Conservation (phyloP, 1,140 invertebrate species). For the Vanessa atalanta region DNA sequence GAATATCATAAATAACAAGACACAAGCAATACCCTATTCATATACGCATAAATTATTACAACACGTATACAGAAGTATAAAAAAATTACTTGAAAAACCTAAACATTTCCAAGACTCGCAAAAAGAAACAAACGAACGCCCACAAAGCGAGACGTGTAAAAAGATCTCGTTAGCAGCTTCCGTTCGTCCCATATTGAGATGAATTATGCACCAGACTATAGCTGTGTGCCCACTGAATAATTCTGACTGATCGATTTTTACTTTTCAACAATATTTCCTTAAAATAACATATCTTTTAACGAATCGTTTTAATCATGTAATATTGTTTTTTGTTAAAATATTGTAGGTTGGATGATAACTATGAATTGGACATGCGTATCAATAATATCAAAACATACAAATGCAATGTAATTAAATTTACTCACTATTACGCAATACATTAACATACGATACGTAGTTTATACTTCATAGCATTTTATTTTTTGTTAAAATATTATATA, state of each 20-base stretch:
- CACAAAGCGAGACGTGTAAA: constrained; percentile 45
- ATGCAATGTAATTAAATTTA: too few species aligned
- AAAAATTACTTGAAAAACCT: constrained; percentile 20
- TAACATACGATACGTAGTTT: too few species aligned
- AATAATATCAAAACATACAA: too few species aligned
- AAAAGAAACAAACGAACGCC: constrained; percentile 27
- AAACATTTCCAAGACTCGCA: constrained; percentile 25
- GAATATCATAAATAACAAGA: too few species aligned
- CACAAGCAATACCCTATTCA: background rate
- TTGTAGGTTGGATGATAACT: too few species aligned
- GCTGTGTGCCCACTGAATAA: constrained; percentile 23
- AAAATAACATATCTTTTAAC: background rate
- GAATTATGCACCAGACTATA: constrained; percentile 46
- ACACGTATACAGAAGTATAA: background rate
- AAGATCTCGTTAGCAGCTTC: constrained; percentile 55
- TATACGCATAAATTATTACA: background rate
- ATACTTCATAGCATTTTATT: too few species aligned
- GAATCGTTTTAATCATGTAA: background rate
- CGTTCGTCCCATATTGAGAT: constrained; percentile 47
- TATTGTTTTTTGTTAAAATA: too few species aligned
- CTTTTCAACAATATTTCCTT: background rate
- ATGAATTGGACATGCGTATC: too few species aligned
- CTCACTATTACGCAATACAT: too few species aligned
- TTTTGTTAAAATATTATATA: too few species aligned
- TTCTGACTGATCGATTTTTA: constrained; percentile 5